phyloP scores from a whole-genome alignment of 2,888 invertebrate species.

The Conistra vaccinii region DNA sequence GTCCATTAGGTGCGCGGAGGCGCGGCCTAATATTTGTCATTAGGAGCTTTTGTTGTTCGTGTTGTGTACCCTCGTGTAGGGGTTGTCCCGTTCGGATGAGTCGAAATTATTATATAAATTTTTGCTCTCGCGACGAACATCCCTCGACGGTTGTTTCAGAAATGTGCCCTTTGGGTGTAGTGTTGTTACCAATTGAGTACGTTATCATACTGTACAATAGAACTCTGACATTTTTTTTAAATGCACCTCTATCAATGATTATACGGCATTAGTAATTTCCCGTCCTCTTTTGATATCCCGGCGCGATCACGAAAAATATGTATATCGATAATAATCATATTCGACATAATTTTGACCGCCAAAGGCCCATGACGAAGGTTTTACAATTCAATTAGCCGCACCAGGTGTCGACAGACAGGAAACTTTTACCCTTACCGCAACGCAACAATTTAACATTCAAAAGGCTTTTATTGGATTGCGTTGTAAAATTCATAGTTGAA shows the following conservation, averaged over 20 bases:
- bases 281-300: constrained; percentile 74
- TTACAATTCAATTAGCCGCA: constrained; percentile 89
- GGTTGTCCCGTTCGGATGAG: constrained; percentile 79
- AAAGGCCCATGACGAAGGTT: constrained; percentile 87
- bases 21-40: constrained; percentile 87
- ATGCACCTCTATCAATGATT: constrained; percentile 33
- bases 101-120: constrained; percentile 83
- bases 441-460: constrained; percentile 82
- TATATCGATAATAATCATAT: constrained; percentile 86
- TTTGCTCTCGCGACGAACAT: constrained; percentile 79
- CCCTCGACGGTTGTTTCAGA: constrained; percentile 77
- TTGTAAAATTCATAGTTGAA: constrained; percentile 80
- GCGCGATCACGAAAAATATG: constrained; percentile 80
- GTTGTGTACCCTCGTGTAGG: constrained; percentile 75
- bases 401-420: constrained; percentile 86
- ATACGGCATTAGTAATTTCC: constrained; percentile 67
- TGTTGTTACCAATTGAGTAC: constrained; percentile 61
- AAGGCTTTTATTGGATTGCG: constrained; percentile 76
- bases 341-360: constrained; percentile 86
- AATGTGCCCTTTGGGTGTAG: constrained; percentile 84
- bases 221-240: background rate
- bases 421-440: constrained; percentile 78
- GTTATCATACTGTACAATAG: constrained; percentile 32
- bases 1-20: constrained; percentile 85
- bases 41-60: constrained; percentile 85